Evolutionary conservation across 2,888 invertebrate species (phyloP).

Genomic region (Dione vanillae): DNA sequence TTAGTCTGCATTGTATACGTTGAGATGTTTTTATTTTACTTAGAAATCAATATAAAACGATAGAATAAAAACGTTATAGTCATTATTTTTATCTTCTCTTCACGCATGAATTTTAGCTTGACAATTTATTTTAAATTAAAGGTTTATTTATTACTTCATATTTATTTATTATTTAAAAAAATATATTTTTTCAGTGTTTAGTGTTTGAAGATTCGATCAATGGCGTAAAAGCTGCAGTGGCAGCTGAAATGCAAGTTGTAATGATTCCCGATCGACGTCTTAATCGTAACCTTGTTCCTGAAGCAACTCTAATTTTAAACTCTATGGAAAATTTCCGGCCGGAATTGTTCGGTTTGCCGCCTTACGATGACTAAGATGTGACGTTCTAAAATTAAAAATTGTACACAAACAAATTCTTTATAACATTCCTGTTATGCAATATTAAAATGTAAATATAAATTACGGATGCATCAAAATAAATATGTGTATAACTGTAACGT

Average conservation of each 20-base stretch:
- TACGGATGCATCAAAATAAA: too few species aligned
- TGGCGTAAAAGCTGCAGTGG: slow-evolving; percentile 90
- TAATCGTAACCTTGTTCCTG: slow-evolving; percentile 59
- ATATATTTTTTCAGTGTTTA: slow-evolving; percentile 87
- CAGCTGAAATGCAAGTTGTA: slow-evolving; percentile 93
- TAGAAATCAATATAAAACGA: too few species aligned
- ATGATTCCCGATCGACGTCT: slow-evolving; percentile 89
- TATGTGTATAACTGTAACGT: too few species aligned
- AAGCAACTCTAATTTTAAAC: slow-evolving; percentile 88
- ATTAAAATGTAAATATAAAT: too few species aligned
- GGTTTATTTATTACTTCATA: too few species aligned
- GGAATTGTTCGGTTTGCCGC: slow-evolving; percentile 92
- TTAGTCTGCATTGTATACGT: too few species aligned
- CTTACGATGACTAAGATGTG: slow-evolving; percentile 54
- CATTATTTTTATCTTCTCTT: too few species aligned
- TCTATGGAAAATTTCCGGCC: slow-evolving; percentile 91
- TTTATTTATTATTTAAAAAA: too few species aligned
- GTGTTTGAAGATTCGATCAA: slow-evolving; percentile 97
- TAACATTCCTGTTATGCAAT: background rate
- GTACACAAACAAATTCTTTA: background rate
- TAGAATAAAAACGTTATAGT: too few species aligned
- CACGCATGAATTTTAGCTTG: too few species aligned
- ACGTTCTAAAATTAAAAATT: background rate
- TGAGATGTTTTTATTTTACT: too few species aligned
- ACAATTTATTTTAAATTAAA: too few species aligned